Evolutionary conservation across 2,797 vertebrate species (phyloP).

Genomic region (Neosalanx taihuensis): DNA sequence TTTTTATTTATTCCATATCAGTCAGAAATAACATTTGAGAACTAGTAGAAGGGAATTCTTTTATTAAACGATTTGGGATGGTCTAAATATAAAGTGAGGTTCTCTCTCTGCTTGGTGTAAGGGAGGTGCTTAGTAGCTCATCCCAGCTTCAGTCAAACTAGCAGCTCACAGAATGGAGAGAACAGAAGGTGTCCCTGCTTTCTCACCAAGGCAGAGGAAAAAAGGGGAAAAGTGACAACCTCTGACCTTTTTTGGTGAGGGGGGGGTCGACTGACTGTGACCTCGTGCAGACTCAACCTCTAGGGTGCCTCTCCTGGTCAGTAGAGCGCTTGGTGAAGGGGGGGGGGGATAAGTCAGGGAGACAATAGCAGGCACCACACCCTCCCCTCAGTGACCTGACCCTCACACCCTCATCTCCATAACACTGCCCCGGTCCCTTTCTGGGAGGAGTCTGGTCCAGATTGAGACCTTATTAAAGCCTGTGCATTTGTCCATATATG

Average conservation of each 20-base stretch:
- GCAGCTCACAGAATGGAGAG: slow-evolving; percentile 17
- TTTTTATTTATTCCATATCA: no score
- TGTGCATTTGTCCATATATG: slow-evolving; percentile 32
- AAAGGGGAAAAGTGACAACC: slow-evolving; percentile 48
- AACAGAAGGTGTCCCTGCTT: slow-evolving; percentile 38
- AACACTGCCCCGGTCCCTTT: slow-evolving; percentile 58
- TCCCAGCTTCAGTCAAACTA: slow-evolving; percentile 13
- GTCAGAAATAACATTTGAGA: no score
- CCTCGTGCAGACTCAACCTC: slow-evolving; percentile 48
- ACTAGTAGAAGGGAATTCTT: no score
- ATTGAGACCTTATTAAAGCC: slow-evolving; percentile 67
- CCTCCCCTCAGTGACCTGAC: slow-evolving; percentile 65
- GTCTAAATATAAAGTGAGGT: no score
- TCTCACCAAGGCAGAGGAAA: slow-evolving; percentile 19
- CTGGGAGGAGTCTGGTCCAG: slow-evolving; percentile 46
- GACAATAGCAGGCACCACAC: slow-evolving; percentile 59
- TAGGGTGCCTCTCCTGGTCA: slow-evolving; percentile 56
- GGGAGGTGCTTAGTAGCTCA: neutral
- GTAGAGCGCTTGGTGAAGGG: slow-evolving; percentile 38
- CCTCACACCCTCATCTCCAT: slow-evolving; percentile 76
- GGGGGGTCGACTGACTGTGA: slow-evolving; percentile 24
- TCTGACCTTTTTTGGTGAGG: slow-evolving; percentile 51
- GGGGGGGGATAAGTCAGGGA: slow-evolving; percentile 27
- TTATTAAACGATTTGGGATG: no score
- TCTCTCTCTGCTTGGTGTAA: neutral